Percentiles rank a stretch among this genome's conserved stretches.
Conservation (phyloP, 2,113 vertebrate species). For the Pelusios castaneus region DNA sequence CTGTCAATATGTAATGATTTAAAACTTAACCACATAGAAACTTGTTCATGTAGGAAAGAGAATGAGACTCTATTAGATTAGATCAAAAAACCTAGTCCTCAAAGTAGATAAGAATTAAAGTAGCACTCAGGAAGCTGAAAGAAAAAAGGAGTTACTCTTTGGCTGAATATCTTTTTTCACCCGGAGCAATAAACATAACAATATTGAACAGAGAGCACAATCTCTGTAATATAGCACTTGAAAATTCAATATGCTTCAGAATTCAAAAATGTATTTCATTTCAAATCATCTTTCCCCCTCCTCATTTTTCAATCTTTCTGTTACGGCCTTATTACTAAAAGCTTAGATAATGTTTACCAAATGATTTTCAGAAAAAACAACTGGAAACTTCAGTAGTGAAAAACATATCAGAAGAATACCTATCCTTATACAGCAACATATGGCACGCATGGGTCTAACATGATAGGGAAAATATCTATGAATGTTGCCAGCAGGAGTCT, state of each 20-base stretch:
- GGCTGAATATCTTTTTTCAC: neutral
- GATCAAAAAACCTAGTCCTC: neutral
- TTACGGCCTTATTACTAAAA: neutral
- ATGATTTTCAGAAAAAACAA: neutral
- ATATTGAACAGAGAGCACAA: neutral
- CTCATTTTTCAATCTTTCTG: slow-evolving; percentile 15
- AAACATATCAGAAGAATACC: neutral
- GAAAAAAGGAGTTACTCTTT: neutral
- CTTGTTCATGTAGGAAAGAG: neutral
- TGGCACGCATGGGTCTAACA: neutral
- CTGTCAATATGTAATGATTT: neutral
- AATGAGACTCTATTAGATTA: neutral
- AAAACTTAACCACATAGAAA: neutral
- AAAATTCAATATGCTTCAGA: neutral
- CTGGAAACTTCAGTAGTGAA: slow-evolving; percentile 4
- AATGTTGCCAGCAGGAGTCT: neutral
- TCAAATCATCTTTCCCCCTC: neutral
- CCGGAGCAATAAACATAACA: neutral
- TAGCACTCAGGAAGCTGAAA: neutral
- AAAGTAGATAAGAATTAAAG: neutral
- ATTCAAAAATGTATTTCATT: slow-evolving; percentile 17
- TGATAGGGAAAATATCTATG: slow-evolving; percentile 27
- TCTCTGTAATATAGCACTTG: neutral
- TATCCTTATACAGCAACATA: slow-evolving; percentile 20
- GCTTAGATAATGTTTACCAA: slow-evolving; percentile 4